Base-by-base conservation (phyloP, 2,888 invertebrate species). In the Ecliptopera silaceata region DNA sequence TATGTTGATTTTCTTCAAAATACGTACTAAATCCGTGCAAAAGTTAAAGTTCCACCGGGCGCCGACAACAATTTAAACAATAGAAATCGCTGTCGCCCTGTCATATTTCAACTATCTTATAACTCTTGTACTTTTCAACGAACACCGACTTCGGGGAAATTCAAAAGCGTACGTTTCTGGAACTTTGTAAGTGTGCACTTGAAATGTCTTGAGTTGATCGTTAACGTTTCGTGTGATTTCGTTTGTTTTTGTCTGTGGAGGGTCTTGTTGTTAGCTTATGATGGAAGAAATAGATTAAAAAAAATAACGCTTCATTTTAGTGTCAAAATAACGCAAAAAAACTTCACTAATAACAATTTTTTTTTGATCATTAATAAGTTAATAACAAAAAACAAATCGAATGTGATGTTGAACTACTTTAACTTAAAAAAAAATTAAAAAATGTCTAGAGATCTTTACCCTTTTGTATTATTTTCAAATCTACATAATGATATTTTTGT, bases 401-500 rank as follows among this genome's bases (percentile, higher is more conserved):
- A n/a, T n/a, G n/a, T n/a, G n/a, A n/a, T n/a, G n/a, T n/a, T 26
- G 6, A 26, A 6, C 6, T 8, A 6, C 8, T 26, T 26, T 26
- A 6, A 26, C 10, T 18, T 38, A 10, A 3, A 41, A 3, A 6
- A 22, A 66, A 56, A 60, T 53, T 5, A 38, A 47, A 18, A 55
- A 60, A 53, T 50, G 36, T 56, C 43, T 32, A 44, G 46, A 59
- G 45, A 68, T 65, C 66, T 70, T 64, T 65, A 65, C 68, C 70
- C 72, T 68, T 72, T 82, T 68, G 88, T 87, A 89, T 88, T 87
- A 84, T 81, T 83, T 82, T 83, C 75, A 83, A 86, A 90, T 90
- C 86, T 83, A 78, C 84, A 84, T 90, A 89, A 88, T 88, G 85
- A 88, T 86, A 88, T 87, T 90, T 90, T 88, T 88, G 88, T 86